A percentile compares a stretch with the other conserved stretches of the same genome.
These are phyloP conservation scores for Peromyscus maniculatus DNA, from an alignment of 2,113 vertebrate species.

Conservation along the genomic window DNA sequence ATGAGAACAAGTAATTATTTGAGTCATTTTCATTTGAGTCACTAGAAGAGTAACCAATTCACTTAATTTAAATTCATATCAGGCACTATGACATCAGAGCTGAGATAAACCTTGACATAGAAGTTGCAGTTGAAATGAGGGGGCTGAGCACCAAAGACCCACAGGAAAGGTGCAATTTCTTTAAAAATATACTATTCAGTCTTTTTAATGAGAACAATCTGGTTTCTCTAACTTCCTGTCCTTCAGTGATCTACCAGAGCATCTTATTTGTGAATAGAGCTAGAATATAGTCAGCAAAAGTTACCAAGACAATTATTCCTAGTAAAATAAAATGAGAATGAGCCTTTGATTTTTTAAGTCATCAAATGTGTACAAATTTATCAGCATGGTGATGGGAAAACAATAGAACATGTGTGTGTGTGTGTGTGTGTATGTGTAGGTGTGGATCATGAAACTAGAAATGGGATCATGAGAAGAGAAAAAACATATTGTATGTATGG, in stretches of 20 bases:
- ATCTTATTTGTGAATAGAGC: neutral
- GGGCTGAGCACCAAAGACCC: neutral
- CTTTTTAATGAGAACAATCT: neutral
- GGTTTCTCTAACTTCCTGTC: neutral
- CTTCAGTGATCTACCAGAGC: neutral
- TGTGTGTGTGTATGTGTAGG: neutral
- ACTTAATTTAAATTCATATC: neutral
- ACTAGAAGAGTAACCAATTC: neutral
- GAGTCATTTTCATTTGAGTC: too few relatives aligned
- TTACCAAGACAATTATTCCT: too few relatives aligned
- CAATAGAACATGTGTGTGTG: neutral
- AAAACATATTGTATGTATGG: neutral
- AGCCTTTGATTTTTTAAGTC: neutral
- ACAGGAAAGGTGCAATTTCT: neutral
- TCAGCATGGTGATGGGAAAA: neutral
- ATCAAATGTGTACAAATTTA: neutral
- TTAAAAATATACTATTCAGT: neutral
- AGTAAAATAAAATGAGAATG: neutral
- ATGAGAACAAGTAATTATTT: neutral
- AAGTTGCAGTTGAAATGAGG: neutral
- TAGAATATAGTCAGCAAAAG: neutral
- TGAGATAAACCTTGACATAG: neutral
- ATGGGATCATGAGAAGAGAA: neutral
- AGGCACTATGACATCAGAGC: neutral
- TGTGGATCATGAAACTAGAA: neutral